These are phyloP conservation scores for Saxicola maurus DNA, from an alignment of 2,797 vertebrate species.

Conservation along the genomic window DNA sequence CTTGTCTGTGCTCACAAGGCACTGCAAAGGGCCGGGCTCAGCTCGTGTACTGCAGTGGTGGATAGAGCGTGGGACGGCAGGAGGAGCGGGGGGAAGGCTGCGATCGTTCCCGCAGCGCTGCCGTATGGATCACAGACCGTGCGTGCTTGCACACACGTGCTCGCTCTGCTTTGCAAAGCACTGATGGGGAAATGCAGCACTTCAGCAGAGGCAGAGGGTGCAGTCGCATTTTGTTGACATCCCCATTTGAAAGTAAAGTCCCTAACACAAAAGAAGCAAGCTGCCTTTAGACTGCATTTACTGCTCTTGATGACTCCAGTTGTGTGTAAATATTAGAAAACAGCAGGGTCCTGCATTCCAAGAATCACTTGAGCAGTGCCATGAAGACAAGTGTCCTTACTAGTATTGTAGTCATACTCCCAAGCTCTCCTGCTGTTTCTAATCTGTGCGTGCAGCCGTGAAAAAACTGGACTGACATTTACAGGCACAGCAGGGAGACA, in stretches of 20 bases:
- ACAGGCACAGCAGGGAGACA: constrained; percentile 92
- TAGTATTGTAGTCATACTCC: constrained; percentile 90
- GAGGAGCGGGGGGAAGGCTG: not conserved
- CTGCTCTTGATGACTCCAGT: constrained; percentile 85
- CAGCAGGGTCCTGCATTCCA: constrained; percentile 90
- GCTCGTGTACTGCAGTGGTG: not conserved
- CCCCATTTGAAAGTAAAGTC: constrained; percentile 67
- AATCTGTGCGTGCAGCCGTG: constrained; percentile 95
- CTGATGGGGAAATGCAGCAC: not conserved
- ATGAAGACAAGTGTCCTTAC: constrained; percentile 91
- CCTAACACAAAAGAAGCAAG: constrained; percentile 70
- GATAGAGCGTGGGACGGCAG: not conserved
- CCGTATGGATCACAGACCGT: not conserved
- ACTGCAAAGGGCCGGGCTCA: not conserved
- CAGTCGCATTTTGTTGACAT: constrained; percentile 43
- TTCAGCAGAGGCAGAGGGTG: not conserved
- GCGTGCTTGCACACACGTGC: not conserved
- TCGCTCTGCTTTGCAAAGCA: not conserved
- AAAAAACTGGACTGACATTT: constrained; percentile 99
- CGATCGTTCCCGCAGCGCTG: not conserved
- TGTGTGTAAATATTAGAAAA: constrained; percentile 99
- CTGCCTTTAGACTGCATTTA: constrained; percentile 76
- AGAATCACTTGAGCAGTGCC: constrained; percentile 88
- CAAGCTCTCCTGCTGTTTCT: constrained; percentile 92
- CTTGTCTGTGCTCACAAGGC: not conserved